These are phyloP conservation scores for Potamarius usumacintae DNA, from an alignment of 2,113 vertebrate genomes.

Conservation along the genomic window DNA sequence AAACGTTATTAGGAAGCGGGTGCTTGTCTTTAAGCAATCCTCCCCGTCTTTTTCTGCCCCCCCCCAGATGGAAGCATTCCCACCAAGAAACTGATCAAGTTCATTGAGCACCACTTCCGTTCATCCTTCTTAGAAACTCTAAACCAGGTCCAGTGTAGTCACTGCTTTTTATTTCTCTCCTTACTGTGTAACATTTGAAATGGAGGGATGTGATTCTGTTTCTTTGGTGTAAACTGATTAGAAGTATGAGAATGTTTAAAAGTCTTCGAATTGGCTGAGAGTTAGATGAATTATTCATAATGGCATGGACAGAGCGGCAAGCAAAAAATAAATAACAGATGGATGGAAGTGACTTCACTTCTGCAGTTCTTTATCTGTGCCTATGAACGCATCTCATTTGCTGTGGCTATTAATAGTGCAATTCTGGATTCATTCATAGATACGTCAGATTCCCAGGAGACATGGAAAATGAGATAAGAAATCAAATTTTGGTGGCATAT, in stretches of 20 bases:
- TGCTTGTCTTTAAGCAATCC: constrained; percentile 46
- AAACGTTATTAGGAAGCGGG: constrained; percentile 51
- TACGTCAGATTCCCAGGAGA: background rate
- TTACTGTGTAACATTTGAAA: background rate
- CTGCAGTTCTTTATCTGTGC: constrained; percentile 21
- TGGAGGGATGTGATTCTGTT: background rate
- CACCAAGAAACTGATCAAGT: constrained; percentile 41
- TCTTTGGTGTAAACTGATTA: background rate
- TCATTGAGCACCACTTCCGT: constrained; percentile 35
- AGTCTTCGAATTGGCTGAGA: constrained; percentile 7
- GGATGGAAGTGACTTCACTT: constrained; percentile 19
- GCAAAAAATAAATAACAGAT: constrained; percentile 25
- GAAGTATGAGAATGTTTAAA: background rate
- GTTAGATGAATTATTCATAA: constrained; percentile 11
- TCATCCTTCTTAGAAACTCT: constrained; percentile 9
- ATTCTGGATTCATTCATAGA: constrained; percentile 32
- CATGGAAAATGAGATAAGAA: constrained; percentile 12
- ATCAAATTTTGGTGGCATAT: constrained; percentile 12
- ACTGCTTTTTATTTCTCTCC: background rate
- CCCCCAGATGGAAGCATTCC: constrained; percentile 17
- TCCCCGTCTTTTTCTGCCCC: constrained; percentile 6
- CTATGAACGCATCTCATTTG: constrained; percentile 9
- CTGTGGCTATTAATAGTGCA: constrained; percentile 36
- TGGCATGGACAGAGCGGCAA: background rate
- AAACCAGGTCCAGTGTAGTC: background rate